phyloP scores from a whole-genome alignment of 2,888 invertebrate genomes.

The Sabatieria punctata region DNA sequence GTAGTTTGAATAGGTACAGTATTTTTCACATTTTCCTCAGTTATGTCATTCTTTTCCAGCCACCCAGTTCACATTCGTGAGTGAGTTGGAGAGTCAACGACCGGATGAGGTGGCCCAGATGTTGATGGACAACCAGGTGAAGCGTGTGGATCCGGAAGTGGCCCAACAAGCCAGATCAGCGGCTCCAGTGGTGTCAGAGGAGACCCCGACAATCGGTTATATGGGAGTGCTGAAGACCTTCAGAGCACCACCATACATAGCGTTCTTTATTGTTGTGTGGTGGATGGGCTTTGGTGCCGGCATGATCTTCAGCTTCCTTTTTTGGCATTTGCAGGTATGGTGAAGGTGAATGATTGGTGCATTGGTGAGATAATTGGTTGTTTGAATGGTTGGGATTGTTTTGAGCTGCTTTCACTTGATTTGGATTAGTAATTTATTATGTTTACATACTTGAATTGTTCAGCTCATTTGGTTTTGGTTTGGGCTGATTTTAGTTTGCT shows the following conservation, averaged over 20 bases:
- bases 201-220: not conserved
- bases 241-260: slow-evolving; percentile 70
- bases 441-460: too few relatives aligned
- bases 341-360: too few relatives aligned
- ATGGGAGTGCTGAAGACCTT: slow-evolving; percentile 51
- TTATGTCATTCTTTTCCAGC: too few relatives aligned
- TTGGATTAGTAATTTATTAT: too few relatives aligned
- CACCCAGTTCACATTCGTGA: too few relatives aligned
- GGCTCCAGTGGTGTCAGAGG: slow-evolving; percentile 10
- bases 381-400: too few relatives aligned
- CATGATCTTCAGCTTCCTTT: slow-evolving; percentile 91
- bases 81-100: slow-evolving; percentile 8
- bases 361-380: too few relatives aligned
- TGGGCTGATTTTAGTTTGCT: too few relatives aligned
- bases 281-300: slow-evolving; percentile 99
- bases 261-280: slow-evolving; percentile 88
- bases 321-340: slow-evolving; percentile 68
- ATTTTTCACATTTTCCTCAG: too few relatives aligned
- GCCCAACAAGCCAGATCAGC: slow-evolving; percentile 27
- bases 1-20: too few relatives aligned
- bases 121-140: slow-evolving; percentile 2
- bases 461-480: too few relatives aligned
- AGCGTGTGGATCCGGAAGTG: slow-evolving; percentile 25
- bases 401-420: too few relatives aligned
- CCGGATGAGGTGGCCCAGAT: slow-evolving; percentile 15